Percentiles rank a stretch among this genome's conserved stretches.
These are phyloP conservation scores for Aleadryas rufinucha DNA, from an alignment of 2,113 vertebrate genomes.

Conservation along the genomic window DNA sequence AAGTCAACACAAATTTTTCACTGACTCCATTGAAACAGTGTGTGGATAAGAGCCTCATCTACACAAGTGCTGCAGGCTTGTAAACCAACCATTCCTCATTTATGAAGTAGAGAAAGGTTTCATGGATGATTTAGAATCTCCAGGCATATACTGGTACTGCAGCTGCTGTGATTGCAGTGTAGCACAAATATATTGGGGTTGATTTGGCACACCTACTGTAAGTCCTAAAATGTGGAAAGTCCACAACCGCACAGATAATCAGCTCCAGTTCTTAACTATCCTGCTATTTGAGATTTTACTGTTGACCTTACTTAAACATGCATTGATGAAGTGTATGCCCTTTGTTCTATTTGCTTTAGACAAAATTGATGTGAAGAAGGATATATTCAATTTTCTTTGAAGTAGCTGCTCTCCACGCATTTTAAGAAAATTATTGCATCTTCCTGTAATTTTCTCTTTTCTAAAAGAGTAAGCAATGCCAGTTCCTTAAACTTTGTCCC, in stretches of 20 bases:
- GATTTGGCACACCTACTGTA: background rate
- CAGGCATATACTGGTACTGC: background rate
- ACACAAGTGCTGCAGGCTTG: fast-evolving
- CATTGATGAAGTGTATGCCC: background rate
- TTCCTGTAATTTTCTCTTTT: background rate
- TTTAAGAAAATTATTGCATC: background rate
- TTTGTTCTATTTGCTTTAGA: background rate
- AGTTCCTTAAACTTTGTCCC: background rate
- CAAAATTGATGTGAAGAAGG: background rate
- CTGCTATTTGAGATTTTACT: background rate
- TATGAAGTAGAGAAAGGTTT: background rate
- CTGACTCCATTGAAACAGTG: background rate
- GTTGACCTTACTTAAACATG: background rate
- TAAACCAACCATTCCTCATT: background rate
- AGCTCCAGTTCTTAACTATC: background rate
- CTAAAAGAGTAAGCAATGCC: background rate
- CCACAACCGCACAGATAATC: background rate
- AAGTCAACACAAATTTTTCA: background rate
- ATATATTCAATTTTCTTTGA: background rate
- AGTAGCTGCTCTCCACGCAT: background rate
- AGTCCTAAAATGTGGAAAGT: background rate
- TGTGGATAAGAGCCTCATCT: background rate
- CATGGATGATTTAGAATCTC: background rate
- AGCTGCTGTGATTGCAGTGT: background rate
- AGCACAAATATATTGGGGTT: background rate